phyloP scores from a whole-genome alignment of 2,888 invertebrate species.

The Protophormia terraenovae region DNA sequence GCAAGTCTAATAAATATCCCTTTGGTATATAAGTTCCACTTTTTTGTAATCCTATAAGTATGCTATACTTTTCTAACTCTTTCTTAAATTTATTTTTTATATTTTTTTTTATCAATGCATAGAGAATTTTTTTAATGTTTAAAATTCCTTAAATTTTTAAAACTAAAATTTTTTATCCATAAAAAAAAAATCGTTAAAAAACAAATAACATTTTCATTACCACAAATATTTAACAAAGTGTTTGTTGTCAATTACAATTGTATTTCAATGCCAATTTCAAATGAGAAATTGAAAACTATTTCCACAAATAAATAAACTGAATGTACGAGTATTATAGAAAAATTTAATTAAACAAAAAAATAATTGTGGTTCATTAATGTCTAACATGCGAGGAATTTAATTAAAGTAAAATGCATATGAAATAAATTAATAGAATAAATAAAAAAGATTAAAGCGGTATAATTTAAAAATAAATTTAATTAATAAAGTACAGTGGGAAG shows the following conservation, averaged over 20 bases:
- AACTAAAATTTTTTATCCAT: background rate
- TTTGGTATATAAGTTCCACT: no score
- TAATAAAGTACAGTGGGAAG: no score
- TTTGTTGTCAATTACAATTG: slow-evolving; percentile 25
- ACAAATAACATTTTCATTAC: background rate
- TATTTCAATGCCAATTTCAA: slow-evolving; percentile 23
- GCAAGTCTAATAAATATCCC: no score
- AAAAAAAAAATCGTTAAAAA: background rate
- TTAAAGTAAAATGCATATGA: background rate
- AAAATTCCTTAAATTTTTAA: background rate
- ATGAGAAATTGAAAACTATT: background rate
- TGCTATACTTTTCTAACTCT: no score
- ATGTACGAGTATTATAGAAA: slow-evolving; percentile 22
- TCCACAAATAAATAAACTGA: slow-evolving; percentile 7
- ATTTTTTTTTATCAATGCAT: background rate
- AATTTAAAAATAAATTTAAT: background rate
- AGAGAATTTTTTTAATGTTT: background rate
- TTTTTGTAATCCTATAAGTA: no score
- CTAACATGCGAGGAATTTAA: slow-evolving; percentile 21
- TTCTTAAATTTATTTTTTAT: no score
- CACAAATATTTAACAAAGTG: slow-evolving; percentile 22
- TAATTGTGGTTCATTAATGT: slow-evolving; percentile 34
- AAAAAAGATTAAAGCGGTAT: background rate
- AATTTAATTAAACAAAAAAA: slow-evolving; percentile 44
- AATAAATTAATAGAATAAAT: background rate